Base-by-base conservation (phyloP, 2,797 vertebrate species). In the Crax fasciolata region DNA sequence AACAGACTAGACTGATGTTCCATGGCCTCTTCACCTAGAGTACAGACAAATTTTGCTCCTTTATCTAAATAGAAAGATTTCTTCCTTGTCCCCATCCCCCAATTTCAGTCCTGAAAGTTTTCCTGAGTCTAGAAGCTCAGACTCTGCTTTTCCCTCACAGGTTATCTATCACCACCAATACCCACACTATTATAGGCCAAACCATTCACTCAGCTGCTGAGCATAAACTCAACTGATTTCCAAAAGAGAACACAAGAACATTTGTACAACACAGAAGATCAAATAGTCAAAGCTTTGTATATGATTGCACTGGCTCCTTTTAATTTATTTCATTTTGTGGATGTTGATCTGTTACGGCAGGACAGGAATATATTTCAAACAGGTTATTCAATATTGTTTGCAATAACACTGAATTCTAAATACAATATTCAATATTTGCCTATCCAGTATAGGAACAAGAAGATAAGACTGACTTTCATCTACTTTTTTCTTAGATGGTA, bases 61-160 rank as follows among this genome's bases (percentile, higher is more conserved):
- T 96, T 54, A 81, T 24, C 25, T 76, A 93, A 96, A 87, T 38
- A 94, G 49, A 89, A 89, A 90, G 39, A 82, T 2, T 86, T 85
- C 70, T 92, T 87, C 44, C 55, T 20, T 76, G 28, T 20, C 27
- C 28, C 76, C 59, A 76, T 3, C 3, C 25, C 17, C 6, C 27
- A 58, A 8, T 75, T 90, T 81, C 14, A 91, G 57, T 15, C 23
- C 55, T 70, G 67, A 7, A 57, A 88, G 79, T 59, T 61, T 90
- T 39, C 28, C 74, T 41, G 44, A 30, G 41, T 67, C 84, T 81
- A 12, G 25, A 91, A 90, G 49, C 67, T 92, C 82, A 91, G 41
- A 25, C 13, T 84, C 44, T n/a, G 10, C 39, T 71, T 83, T 81
- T 54, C 51, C 43, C 79, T 67, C 19, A 25, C 16, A 74, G 48